Conservation (phyloP, 2,888 invertebrate species). For the Scaptomyza cyrtandrae region DNA sequence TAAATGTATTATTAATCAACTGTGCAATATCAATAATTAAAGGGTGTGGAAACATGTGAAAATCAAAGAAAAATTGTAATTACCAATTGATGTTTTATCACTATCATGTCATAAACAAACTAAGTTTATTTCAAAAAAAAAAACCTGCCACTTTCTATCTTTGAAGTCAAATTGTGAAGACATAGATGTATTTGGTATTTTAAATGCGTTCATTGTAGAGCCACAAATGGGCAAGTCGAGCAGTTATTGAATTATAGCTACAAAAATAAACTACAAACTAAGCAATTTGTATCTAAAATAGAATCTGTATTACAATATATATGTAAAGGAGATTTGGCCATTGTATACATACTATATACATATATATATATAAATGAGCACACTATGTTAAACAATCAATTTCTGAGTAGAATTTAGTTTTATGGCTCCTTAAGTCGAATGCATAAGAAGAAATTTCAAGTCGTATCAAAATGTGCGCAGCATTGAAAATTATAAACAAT, state of each 20-base stretch:
- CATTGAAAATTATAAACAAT: conserved; percentile 52
- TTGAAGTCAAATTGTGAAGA: conserved; percentile 4
- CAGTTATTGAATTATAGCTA: conserved; percentile 36
- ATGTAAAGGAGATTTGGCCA: too few species aligned
- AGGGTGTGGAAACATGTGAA: not conserved
- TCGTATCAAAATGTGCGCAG: conserved; percentile 28
- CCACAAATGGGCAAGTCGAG: conserved; percentile 13
- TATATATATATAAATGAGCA: not conserved
- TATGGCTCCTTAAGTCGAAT: conserved; percentile 37
- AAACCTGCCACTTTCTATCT: conserved; percentile 4
- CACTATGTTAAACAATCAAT: conserved; percentile 11
- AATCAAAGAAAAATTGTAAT: conserved; percentile 33
- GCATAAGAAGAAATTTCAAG: conserved; percentile 42
- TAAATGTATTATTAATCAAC: too few species aligned
- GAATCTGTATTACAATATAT: conserved; percentile 3
- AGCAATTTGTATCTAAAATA: not conserved
- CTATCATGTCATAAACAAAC: conserved; percentile 42
- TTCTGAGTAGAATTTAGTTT: conserved; percentile 20
- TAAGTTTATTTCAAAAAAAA: conserved; percentile 25
- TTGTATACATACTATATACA: too few species aligned
- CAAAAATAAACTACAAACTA: conserved; percentile 41
- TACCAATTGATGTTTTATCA: conserved; percentile 49
- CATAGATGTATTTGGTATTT: conserved; percentile 8
- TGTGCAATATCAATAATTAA: too few species aligned
- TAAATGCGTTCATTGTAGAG: not conserved